A percentile compares a stretch with the other conserved stretches of the same genome.
These are phyloP conservation scores for Glossosoma conforme DNA, from an alignment of 1,140 invertebrate genomes.

Conservation along the genomic window DNA sequence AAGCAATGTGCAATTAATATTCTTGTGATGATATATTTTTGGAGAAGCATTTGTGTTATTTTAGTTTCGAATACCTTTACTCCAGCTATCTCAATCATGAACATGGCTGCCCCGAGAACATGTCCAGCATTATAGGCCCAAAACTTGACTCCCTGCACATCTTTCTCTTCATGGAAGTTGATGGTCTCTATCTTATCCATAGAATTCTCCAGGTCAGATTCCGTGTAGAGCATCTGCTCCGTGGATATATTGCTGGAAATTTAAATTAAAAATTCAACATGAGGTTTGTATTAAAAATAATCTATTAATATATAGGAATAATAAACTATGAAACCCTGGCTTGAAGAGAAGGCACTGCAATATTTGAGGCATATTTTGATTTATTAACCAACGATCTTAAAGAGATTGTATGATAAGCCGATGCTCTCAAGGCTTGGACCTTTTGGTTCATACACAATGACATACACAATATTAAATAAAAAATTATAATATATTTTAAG, in stretches of 20 bases:
- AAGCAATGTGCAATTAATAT: constrained; percentile 2
- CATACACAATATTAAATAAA: no score
- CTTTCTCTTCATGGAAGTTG: constrained; percentile 98
- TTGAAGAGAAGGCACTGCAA: no score
- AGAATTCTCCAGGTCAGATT: constrained; percentile 92
- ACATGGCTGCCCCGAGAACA: constrained; percentile 98
- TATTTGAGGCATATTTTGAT: no score
- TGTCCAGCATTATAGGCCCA: constrained; percentile 99
- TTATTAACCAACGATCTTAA: no score
- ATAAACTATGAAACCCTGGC: no score
- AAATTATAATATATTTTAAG: no score
- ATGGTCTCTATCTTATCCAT: constrained; percentile 99
- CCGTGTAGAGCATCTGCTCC: constrained; percentile 96
- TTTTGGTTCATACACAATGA: no score
- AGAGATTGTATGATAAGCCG: no score
- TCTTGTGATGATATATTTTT: constrained; percentile 1
- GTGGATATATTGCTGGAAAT: constrained; percentile 85
- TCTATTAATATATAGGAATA: no score
- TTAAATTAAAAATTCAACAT: no score
- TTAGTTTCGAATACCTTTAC: constrained; percentile 62
- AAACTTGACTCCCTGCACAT: constrained; percentile 93
- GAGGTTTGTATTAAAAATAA: no score
- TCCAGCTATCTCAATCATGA: constrained; percentile 99
- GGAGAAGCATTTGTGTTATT: not conserved
- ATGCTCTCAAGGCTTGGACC: no score